Evolutionary conservation across 2,797 vertebrate species (phyloP), one percentile per base, ranked within the genome.

Genomic region (Poeciliopsis turneri): DNA sequence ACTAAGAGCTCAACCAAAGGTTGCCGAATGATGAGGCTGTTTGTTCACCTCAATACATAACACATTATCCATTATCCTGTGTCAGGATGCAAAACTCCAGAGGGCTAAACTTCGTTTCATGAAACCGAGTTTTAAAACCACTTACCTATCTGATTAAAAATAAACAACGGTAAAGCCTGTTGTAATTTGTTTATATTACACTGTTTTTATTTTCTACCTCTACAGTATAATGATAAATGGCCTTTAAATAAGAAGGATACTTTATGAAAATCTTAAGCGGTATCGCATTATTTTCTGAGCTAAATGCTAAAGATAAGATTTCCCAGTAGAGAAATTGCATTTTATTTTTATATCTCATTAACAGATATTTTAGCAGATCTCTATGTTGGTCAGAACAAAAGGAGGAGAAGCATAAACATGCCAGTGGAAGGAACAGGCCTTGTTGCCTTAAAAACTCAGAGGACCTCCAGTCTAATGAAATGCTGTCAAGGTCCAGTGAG

Each of bases 401-500:
- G 33, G 59, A 87, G 83, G n/a, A 72, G 74, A 75, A 77, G 72
- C 59, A 75, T 76, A 43, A 73, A 59, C 51, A 69, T 1, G 70
- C 73, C 78, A 72, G 46, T 41, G 51, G 82, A 84, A 87, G 79
- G 90, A 90, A 82, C 90, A 80, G 79, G 46, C 82, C 78, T 82
- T 76, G 80, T 81, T 84, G 91, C 82, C 70, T 81, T 68, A 79
- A 85, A 87, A 90, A 81, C 92, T 89, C 90, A 41, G 81, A 89
- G 89, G 92, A 93, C 85, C 82, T 90, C 85, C 83, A 41, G 80
- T 92, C 92, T 91, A 92, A 93, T 93, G 87, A 91, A 94, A 94
- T 89, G 83, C 87, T 90, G 91, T 92, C 92, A 94, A 78, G 93
- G 92, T 93, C 93, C 91, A 93, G 85, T 90, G 91, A 93, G 85